Base-by-base conservation (phyloP, 53 echinoderm and acorn worm genomes). In the Zoroaster sp. region DNA sequence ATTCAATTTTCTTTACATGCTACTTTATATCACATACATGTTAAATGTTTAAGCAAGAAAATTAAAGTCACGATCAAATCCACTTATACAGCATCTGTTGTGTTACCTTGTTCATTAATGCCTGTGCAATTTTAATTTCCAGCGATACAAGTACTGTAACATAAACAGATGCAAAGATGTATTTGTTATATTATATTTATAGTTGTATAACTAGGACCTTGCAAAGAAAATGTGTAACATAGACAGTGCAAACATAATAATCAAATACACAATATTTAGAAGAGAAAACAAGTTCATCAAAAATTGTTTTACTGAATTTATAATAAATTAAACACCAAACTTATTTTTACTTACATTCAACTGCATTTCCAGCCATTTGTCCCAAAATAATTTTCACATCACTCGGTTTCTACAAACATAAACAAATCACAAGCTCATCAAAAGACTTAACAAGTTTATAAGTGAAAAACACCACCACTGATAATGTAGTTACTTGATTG, bases 301-400 rank as follows among this genome's bases (percentile, higher is more conserved):
- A 23, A 1, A 18, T n/a, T n/a, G n/a, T n/a, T n/a, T n/a, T n/a
- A n/a, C n/a, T n/a, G n/a, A n/a, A n/a, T n/a, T n/a, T n/a, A n/a
- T n/a, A n/a, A n/a, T n/a, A n/a, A n/a, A n/a, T n/a, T n/a, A n/a
- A n/a, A n/a, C n/a, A n/a, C n/a, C n/a, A n/a, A n/a, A n/a, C n/a
- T n/a, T n/a, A n/a, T n/a, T n/a, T n/a, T n/a, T 51, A 54, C 97
- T 95, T 91, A 97, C 97, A 76, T 95, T 97, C 97, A 21, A 95
- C 89, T 35, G 95, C 97, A 89, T 88, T 94, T n/a, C 97, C 97
- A 54, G 95, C 92, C 93, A 95, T 92, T 35, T 94, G 95, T 53
- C 92, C 95, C 34, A 97, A 40, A 12, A 89, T 93, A 18, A 87
- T 73, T 78, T 92, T 95, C 28, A 90, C 76, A 66, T 97, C 97